phyloP scores from a whole-genome alignment of 92 coral and sea anemone genomes.

The Zoanthus sociatus region DNA sequence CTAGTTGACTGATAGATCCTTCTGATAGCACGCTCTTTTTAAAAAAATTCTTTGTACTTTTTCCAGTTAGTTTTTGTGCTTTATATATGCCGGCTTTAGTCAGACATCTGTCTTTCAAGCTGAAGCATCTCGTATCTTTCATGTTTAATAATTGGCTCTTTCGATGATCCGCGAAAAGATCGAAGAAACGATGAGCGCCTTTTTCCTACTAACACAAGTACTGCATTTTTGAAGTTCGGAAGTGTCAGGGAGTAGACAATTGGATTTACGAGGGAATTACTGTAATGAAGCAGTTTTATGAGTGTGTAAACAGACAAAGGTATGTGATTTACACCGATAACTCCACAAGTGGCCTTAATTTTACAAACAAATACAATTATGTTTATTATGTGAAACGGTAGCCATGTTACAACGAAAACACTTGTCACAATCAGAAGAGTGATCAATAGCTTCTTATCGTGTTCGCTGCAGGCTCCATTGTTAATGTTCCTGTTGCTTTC shows the following conservation, averaged over 20 bases:
- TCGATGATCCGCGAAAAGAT: slow-evolving; percentile 30
- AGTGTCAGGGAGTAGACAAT: slow-evolving; percentile 38
- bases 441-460: slow-evolving; percentile 61
- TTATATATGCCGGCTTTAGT: not conserved
- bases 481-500: not conserved
- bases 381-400: slow-evolving; percentile 80
- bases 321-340: not conserved
- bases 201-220: slow-evolving; percentile 24
- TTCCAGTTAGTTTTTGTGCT: too few relatives aligned
- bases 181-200: not conserved
- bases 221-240: slow-evolving; percentile 35
- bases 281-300: slow-evolving; percentile 37
- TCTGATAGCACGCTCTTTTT: too few relatives aligned
- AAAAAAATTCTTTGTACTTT: too few relatives aligned
- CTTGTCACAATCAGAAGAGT: slow-evolving; percentile 77
- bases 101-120: not conserved
- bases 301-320: slow-evolving; percentile 35
- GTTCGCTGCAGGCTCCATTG: slow-evolving; percentile 38
- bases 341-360: not conserved
- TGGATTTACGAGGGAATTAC: slow-evolving; percentile 42
- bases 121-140: too few relatives aligned
- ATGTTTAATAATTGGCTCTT: not conserved
- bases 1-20: too few relatives aligned
- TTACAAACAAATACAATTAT: slow-evolving; percentile 70
- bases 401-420: slow-evolving; percentile 83